Evolutionary conservation across 2,113 vertebrate species (phyloP).

Genomic region (Chloropsis hardwickii): DNA sequence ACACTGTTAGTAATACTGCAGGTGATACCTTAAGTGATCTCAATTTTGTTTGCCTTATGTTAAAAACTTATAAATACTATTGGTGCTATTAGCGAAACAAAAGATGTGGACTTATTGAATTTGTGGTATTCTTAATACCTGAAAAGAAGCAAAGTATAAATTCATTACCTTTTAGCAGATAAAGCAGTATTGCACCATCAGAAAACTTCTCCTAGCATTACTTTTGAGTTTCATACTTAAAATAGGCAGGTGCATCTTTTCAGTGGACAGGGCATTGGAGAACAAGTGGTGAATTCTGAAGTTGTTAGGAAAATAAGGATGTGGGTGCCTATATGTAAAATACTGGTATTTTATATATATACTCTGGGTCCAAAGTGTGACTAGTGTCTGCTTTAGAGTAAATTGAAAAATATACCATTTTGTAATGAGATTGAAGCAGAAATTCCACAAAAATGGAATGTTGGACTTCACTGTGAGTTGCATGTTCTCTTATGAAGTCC

Average conservation of each 20-base stretch:
- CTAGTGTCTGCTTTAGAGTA: not conserved
- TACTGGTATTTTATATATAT: not conserved
- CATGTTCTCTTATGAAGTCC: not conserved
- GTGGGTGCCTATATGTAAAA: not conserved
- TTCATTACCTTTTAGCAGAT: not conserved
- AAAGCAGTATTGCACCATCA: not conserved
- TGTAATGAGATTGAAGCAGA: not conserved
- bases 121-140: not conserved
- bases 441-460: rapidly evolving
- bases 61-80: not conserved
- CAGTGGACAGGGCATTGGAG: not conserved
- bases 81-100: not conserved
- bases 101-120: not conserved
- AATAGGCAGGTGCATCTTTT: not conserved
- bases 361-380: not conserved
- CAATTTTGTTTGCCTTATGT: not conserved
- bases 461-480: not conserved
- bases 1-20: not conserved
- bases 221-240: not conserved
- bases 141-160: not conserved
- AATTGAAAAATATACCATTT: not conserved
- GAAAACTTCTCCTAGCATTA: not conserved
- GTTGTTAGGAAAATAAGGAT: not conserved
- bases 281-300: not conserved
- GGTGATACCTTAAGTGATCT: not conserved